phyloP scores from a whole-genome alignment of 2,113 vertebrate genomes.

The Vulpes lagopus region DNA sequence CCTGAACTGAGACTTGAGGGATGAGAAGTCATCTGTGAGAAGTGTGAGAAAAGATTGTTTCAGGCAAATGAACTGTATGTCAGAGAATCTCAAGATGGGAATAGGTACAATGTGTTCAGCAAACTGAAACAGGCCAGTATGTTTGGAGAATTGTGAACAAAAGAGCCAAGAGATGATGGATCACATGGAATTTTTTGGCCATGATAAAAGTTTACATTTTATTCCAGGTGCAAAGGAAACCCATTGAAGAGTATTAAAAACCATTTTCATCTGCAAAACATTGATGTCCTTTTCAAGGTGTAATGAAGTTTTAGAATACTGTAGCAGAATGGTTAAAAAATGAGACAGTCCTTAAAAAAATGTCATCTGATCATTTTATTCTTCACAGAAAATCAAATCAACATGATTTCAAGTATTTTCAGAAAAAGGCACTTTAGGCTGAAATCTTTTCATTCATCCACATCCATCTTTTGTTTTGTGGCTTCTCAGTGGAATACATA shows the following conservation, averaged over 20 bases:
- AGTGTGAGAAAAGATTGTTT: background rate
- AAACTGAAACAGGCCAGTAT: background rate
- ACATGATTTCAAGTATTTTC: slow-evolving; percentile 47
- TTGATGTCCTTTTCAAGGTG: background rate
- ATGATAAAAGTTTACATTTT: slow-evolving; percentile 6
- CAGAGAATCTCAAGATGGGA: background rate
- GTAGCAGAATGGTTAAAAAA: slow-evolving; percentile 48
- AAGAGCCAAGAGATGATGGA: background rate
- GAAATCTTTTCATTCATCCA: slow-evolving; percentile 51
- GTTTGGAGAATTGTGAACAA: background rate
- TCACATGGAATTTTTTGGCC: background rate
- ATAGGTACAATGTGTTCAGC: background rate
- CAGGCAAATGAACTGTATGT: background rate
- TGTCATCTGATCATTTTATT: slow-evolving; percentile 6
- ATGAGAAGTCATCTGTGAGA: background rate
- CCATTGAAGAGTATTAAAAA: background rate
- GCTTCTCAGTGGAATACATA: slow-evolving; percentile 27
- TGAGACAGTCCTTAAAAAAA: background rate
- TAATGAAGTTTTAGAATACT: slow-evolving; percentile 13
- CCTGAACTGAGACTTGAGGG: background rate
- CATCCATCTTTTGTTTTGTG: slow-evolving; percentile 42
- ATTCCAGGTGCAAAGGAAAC: background rate
- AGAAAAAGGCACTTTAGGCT: slow-evolving; percentile 27
- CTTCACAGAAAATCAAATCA: slow-evolving; percentile 59
- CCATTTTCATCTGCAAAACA: background rate